A percentile compares a stretch with the other conserved stretches of the same genome.
Conservation (phyloP, 2,797 vertebrate species). For the Podargus strigoides region DNA sequence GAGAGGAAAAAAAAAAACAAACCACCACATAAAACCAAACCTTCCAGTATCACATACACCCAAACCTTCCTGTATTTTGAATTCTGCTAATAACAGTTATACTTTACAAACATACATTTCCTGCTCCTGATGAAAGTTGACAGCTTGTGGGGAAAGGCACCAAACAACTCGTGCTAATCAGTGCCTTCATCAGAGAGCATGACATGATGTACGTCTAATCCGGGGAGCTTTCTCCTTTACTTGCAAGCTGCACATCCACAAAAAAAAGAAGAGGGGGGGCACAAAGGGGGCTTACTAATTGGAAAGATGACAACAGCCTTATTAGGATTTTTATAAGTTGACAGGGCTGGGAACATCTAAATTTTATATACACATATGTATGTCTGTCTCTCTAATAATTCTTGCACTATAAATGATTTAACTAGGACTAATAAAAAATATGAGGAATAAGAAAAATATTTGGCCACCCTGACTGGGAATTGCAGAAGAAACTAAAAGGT, state of each 20-base stretch:
- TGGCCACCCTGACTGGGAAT: neutral
- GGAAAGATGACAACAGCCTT: too few relatives aligned
- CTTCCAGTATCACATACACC: too few relatives aligned
- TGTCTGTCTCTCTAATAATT: neutral
- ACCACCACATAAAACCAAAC: too few relatives aligned
- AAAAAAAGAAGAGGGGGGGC: neutral
- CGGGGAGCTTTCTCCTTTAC: slow-evolving; percentile 1
- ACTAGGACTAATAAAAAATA: neutral
- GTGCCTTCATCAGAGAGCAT: slow-evolving; percentile 24
- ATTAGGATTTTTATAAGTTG: too few relatives aligned
- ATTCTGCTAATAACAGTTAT: neutral
- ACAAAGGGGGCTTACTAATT: slow-evolving; percentile 15
- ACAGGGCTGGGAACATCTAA: slow-evolving; percentile 23
- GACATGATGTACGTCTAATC: neutral
- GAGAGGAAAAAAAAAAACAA: neutral
- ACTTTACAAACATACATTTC: neutral
- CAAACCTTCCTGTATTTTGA: neutral
- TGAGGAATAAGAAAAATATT: neutral
- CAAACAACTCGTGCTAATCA: neutral
- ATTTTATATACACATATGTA: neutral
- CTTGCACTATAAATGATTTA: neutral
- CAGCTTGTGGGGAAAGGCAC: slow-evolving; percentile 5
- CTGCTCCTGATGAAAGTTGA: slow-evolving; percentile 6
- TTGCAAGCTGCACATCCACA: neutral
- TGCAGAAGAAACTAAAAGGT: neutral